Base-by-base conservation (phyloP, 2,113 vertebrate species). In the Cavia aperea region DNA sequence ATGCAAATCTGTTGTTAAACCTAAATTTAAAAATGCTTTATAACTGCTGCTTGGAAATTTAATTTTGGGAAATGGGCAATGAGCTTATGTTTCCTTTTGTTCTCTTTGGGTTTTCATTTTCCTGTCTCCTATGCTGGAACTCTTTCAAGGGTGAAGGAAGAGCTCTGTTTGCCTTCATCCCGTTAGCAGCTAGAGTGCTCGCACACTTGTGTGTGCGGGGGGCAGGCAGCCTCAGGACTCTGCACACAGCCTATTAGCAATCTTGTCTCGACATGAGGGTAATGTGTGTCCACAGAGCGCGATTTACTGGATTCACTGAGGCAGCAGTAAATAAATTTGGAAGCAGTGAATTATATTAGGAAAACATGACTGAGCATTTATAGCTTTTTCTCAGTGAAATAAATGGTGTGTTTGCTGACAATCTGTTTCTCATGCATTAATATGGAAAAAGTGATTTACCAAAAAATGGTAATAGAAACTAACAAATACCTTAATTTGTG, bases 341-440 rank as follows among this genome's bases (percentile, higher is more conserved):
- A 95, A 92, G 92, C 66, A 9, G 81, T 89, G 87, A 96, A 95
- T 93, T 95, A 72, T 94, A 95, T 96, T 97, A 96, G 86, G 86
- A 93, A 96, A 95, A 93, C 93, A 96, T 96, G 96, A 93, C 91
- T 75, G 94, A 96, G 86, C 92, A 94, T 93, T 97, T 95, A 92
- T 91, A 96, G 78, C 87, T 93, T 93, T 95, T 94, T 94, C 70
- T 95, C 65, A 62, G 91, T 91, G 87, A 96, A 96, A 93, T 95
- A 94, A 94, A 93, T 65, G 56, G 43, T 95, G 75, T 93, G 81
- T 96, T 95, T 95, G 81, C 68, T 83, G 91, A 93, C 84, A 94
- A 68, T 92, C 72, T 96, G 83, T 93, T 96, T 93, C 56, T 78
- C 88, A 49, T 78, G 92, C 36, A 93, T 92, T 95, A 94, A 94